Base-by-base conservation (phyloP, 2,797 vertebrate species). In the Dicrostonyx torquatus region DNA sequence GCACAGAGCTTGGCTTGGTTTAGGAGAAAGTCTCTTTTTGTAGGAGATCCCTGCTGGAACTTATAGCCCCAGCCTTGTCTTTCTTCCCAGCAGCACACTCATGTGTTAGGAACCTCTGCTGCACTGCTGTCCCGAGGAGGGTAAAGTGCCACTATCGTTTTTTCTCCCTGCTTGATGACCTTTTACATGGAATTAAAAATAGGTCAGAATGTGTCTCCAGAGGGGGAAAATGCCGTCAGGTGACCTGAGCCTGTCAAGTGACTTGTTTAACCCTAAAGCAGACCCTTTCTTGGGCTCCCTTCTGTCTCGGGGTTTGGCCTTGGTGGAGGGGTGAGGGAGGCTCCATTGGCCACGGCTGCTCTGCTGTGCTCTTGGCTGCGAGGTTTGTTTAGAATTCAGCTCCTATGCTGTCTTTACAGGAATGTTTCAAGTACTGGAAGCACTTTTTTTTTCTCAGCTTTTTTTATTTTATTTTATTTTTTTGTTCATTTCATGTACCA, bases 141-240 rank as follows among this genome's bases (percentile, higher is more conserved):
- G 43, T 76, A 31, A 90, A 96, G 68, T 75, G 40, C 88, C 53
- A 84, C 53, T 80, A 0, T 62, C 13, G 82, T 68, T 87, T 58
- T 89, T 62, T 3, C 45, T 45, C 45, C 22, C 55, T 89, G 40
- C 86, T 75, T 60, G 40, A 58, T 96, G 87, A 90, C 94, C 91
- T 97, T 96, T 97, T 85, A 92, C 85, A 66, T 77, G 82, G 90
- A 96, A 91, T 97, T 89, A 89, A 88, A 95, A 94, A 85, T 79
- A 77, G 66, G 78, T 60, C 82, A 93, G 92, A 94, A 68, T 37
- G 12, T 90, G 73, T 68, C 48, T 94, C 58, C 31, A 58, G 87
- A 48, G 43, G 77, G 50, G 26, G 2, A n/a, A 31, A 45, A 73
- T 43, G 55, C 83, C 96, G 76, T 88, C 79, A 34, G 43, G 78